phyloP scores from a whole-genome alignment of 2,888 invertebrate genomes.

The Dendrolimus pini region DNA sequence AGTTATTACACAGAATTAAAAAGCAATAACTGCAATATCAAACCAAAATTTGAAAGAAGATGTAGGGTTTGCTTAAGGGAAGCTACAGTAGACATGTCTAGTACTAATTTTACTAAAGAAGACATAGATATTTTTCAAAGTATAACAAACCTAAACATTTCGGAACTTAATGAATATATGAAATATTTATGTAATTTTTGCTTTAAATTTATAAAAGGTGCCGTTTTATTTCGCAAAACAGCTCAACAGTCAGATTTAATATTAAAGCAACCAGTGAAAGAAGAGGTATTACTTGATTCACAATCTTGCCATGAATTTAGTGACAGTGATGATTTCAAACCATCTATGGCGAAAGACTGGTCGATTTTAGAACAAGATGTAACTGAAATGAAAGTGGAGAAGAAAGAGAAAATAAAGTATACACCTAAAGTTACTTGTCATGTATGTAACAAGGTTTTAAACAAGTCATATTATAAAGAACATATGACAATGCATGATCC shows the following conservation, averaged over 20 bases:
- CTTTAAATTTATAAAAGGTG: constrained; percentile 37
- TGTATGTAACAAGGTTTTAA: constrained; percentile 38
- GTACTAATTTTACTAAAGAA: constrained; percentile 1
- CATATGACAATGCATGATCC: constrained; percentile 49
- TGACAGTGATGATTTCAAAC: constrained; percentile 13
- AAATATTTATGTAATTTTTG: constrained; percentile 46
- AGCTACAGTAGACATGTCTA: constrained; percentile 14
- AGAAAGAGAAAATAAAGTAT: constrained; percentile 19
- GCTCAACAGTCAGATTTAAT: constrained; percentile 37
- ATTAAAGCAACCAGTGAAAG: constrained; percentile 30
- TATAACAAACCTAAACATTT: constrained; percentile 33
- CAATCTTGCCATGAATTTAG: constrained; percentile 5
- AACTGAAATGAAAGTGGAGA: background rate
- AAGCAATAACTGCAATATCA: constrained; percentile 3
- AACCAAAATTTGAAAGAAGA: background rate
- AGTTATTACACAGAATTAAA: background rate
- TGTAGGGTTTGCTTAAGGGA: constrained; percentile 23
- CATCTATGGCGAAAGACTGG: background rate
- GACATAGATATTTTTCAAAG: constrained; percentile 2
- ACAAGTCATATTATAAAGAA: constrained; percentile 40
- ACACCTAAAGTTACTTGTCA: constrained; percentile 35
- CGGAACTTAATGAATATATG: constrained; percentile 36
- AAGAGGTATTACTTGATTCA: constrained; percentile 16
- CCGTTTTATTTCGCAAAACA: constrained; percentile 40
- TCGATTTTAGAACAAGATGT: background rate